A percentile compares a stretch with the other conserved stretches of the same genome.
phyloP scores from a whole-genome alignment of 2,797 vertebrate species.

The Acanthiza pusilla region DNA sequence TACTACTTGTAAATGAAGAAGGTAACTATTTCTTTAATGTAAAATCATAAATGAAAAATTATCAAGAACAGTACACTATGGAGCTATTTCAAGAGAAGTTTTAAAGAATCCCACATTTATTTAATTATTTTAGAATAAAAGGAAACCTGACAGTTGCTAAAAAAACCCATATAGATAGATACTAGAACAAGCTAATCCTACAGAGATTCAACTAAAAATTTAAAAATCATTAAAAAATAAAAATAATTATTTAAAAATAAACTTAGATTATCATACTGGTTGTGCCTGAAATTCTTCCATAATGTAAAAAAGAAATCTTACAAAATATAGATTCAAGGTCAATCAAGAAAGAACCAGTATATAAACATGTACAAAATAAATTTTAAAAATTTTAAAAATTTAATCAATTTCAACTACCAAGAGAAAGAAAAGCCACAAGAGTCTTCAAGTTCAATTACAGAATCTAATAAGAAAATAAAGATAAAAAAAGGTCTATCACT shows the following conservation, averaged over 20 bases:
- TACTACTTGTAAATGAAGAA: not conserved
- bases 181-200: not conserved
- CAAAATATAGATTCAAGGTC: not conserved
- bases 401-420: not conserved
- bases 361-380: not conserved
- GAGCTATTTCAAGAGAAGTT: not conserved
- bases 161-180: not conserved
- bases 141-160: not conserved
- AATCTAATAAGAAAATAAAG: not conserved
- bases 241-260: not conserved
- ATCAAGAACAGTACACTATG: not conserved
- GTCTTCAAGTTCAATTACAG: not conserved
- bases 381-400: not conserved
- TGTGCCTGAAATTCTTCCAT: not conserved
- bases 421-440: not conserved
- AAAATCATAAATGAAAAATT: not conserved
- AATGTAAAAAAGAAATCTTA: not conserved
- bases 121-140: not conserved
- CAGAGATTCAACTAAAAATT: not conserved
- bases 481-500: not conserved
- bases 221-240: too few relatives aligned
- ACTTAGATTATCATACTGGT: not conserved
- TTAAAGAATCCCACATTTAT: not conserved
- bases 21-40: not conserved
- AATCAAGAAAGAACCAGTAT: not conserved